phyloP scores from a whole-genome alignment of 2,797 vertebrate species.

The Helostoma temminkii region DNA sequence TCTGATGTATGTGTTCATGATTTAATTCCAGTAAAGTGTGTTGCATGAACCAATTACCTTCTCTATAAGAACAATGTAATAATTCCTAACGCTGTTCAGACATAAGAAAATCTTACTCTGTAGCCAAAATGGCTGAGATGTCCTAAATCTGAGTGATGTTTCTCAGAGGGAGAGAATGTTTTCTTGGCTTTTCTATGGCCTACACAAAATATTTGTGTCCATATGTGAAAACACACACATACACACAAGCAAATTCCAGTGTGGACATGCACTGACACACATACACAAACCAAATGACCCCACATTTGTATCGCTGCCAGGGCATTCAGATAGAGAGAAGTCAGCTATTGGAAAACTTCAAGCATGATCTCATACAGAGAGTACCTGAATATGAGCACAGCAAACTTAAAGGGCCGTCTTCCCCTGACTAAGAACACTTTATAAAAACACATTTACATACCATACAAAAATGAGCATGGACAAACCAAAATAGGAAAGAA shows the following conservation, averaged over 20 bases:
- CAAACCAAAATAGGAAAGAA: not conserved
- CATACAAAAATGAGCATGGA: not conserved
- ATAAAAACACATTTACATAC: not conserved
- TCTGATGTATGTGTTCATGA: not conserved
- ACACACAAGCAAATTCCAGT: not conserved
- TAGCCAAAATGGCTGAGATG: slow-evolving; percentile 37
- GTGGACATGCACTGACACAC: not conserved
- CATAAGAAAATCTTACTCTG: slow-evolving; percentile 20
- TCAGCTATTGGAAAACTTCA: slow-evolving; percentile 44
- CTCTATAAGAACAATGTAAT: slow-evolving; percentile 9
- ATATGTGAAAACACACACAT: slow-evolving; percentile 13
- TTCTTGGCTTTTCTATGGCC: slow-evolving; percentile 30
- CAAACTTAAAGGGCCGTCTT: slow-evolving; percentile 6
- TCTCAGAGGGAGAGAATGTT: slow-evolving; percentile 35
- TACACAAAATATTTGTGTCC: slow-evolving; percentile 41
- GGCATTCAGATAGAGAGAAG: slow-evolving; percentile 37
- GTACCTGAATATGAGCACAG: slow-evolving; percentile 26
- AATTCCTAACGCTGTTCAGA: slow-evolving; percentile 16
- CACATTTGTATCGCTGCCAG: slow-evolving; percentile 50
- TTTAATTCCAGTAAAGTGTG: slow-evolving; percentile 4
- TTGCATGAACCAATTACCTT: not conserved
- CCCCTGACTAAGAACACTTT: not conserved
- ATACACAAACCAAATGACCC: slow-evolving; percentile 48
- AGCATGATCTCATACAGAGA: slow-evolving; percentile 58
- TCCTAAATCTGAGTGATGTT: slow-evolving; percentile 59